Evolutionary conservation across 1,140 invertebrate species (phyloP), one percentile per base, ranked within the genome.

Genomic region (Melipona quadrifasciata): DNA sequence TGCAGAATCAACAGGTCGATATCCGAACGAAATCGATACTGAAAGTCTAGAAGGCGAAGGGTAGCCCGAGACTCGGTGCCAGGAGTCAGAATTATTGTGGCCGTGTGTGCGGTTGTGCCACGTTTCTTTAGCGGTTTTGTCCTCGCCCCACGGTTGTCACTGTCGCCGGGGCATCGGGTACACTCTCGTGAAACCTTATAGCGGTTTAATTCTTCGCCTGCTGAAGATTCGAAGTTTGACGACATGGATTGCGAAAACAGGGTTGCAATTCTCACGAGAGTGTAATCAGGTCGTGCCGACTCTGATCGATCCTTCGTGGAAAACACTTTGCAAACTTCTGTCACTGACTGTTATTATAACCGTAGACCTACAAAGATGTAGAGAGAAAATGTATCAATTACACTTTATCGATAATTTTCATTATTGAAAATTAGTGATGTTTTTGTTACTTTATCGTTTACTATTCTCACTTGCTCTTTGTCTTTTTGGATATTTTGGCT

Each of bases 1-100:
- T 68, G 58, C 68, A 31, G 77, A 89, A 90, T 90, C 90, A 91
- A 91, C 89, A 88, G 87, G 89, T 90, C 90, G 83, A 89, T 91
- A 89, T 67, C 80, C 53, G 76, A 86, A 84, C 78, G 79, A 82
- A 86, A 86, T 86, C 84, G 80, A 86, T 86, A 86, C 80, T 64
- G 84, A 86, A 86, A 82, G 84, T 86, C 80, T 86, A 86, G 84
- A 82, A 82, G 73, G 77, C 72, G 65, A 16, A 27, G 31, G 51
- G 57, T 24, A 31, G 39, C 55, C 53, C 55, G 77, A 84, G 58
- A 80, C 47, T 53, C 64, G 80, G 57, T 74, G 61, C 47, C 24
- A 47, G 71, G 53, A 81, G 61, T 70, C 72, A 71, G 65, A 80
- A 86, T 86, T 82, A 82, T 86, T 68, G 80, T 77, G 80, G 84